A percentile compares a stretch with the other conserved stretches of the same genome.
These are phyloP conservation scores for Piaya cayana DNA, from an alignment of 2,113 vertebrate genomes.

Conservation along the genomic window DNA sequence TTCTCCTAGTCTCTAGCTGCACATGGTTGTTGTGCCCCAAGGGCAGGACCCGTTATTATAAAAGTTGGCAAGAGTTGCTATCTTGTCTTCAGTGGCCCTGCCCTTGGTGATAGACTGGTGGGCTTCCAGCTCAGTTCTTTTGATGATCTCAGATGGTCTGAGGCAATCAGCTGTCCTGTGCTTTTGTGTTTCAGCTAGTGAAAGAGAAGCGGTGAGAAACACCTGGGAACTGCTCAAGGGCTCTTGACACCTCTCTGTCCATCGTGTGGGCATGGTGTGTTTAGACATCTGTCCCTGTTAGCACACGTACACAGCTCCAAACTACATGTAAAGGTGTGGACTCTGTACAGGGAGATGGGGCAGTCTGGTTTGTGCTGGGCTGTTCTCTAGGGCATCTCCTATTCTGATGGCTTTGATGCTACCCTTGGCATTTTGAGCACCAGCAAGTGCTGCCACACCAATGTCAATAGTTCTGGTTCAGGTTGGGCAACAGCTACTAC, in stretches of 20 bases:
- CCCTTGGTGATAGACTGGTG: neutral
- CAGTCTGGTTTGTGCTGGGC: neutral
- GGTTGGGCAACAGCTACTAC: neutral
- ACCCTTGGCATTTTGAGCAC: neutral
- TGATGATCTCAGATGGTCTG: too few relatives aligned
- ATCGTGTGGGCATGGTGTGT: neutral
- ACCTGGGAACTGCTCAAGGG: neutral
- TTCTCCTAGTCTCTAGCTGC: too few relatives aligned
- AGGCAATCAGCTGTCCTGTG: neutral
- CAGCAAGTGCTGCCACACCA: neutral
- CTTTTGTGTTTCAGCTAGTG: neutral
- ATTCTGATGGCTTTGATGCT: neutral
- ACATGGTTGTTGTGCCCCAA: too few relatives aligned
- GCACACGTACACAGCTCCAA: fast-evolving
- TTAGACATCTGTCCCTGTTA: neutral
- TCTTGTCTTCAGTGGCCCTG: fast-evolving
- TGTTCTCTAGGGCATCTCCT: neutral
- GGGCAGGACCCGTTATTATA: too few relatives aligned
- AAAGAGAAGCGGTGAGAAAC: neutral
- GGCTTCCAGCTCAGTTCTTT: neutral
- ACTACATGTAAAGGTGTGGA: neutral
- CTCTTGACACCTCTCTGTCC: neutral
- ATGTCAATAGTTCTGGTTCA: neutral
- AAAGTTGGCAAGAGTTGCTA: neutral
- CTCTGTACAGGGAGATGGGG: neutral